Base-by-base conservation (phyloP, 2,888 invertebrate genomes). In the Drosophila bunnanda region DNA sequence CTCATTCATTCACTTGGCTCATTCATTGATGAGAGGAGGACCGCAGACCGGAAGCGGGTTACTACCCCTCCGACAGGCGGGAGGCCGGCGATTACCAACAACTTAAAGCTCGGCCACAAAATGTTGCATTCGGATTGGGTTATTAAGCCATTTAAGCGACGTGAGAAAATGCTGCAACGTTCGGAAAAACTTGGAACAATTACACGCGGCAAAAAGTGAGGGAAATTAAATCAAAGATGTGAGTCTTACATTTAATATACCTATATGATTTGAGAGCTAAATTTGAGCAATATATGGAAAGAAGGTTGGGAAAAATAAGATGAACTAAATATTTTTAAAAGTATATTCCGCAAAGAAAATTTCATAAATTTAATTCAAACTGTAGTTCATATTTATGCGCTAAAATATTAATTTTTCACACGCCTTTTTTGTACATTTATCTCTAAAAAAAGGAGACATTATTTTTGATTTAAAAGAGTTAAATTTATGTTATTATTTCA, bases 71-170 rank as follows among this genome's bases (percentile, higher is more conserved):
- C 20, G 30, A 1, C 4, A 7, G 7, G n/a, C 12, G 30, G 38
- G 20, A 32, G 25, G 36, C 39, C 17, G 57, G 53, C 67, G 80
- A 82, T 82, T 82, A 82, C 80, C 74, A 76, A 55, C 67, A 67
- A 78, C 81, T 85, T 82, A 85, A 85, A 86, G 87, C 84, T 81
- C 75, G 81, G 83, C 83, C 83, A 75, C 83, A 84, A 75, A 84
- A 83, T 78, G 67, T 67, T 67, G 87, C 87, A 86, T 68, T 72
- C 72, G 64, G 78, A 86, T 85, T 86, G 78, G 79, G 81, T 86
- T 83, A 84, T 84, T 84, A 84, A 84, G 83, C 87, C 83, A 84
- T 84, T 86, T 86, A 81, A 79, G 79, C 83, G 87, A 84, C 87
- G 83, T 84, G 83, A 84, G 87, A 86, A 86, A 84, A 86, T 83